Conservation (phyloP, 2,113 vertebrate species). For the Sceloporus tristichus region DNA sequence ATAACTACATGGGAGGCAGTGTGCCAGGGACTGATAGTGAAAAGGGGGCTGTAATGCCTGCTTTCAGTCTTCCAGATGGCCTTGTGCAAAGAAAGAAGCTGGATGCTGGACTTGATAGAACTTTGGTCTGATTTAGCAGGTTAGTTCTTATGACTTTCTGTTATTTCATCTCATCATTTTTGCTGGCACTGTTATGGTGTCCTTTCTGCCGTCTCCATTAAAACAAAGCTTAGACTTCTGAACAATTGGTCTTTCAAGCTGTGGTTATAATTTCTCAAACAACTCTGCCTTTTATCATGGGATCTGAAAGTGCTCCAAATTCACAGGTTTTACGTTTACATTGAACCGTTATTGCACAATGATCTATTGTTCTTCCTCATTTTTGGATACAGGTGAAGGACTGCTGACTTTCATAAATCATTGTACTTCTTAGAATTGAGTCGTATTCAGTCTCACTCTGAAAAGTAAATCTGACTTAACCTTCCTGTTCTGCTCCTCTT, state of each 20-base stretch:
- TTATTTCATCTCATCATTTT: slow-evolving; percentile 14
- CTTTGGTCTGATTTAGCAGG: background rate
- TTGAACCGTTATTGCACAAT: slow-evolving; percentile 36
- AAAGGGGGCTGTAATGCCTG: background rate
- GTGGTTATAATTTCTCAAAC: slow-evolving; percentile 19
- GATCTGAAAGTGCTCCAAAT: slow-evolving; percentile 28
- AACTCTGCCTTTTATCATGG: slow-evolving; percentile 19
- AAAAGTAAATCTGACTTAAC: slow-evolving; percentile 59
- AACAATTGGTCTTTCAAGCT: slow-evolving; percentile 21
- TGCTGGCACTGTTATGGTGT: slow-evolving; percentile 1
- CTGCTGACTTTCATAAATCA: slow-evolving; percentile 53
- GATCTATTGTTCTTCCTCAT: slow-evolving; percentile 24
- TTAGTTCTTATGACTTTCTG: background rate
- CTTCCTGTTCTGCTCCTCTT: slow-evolving; percentile 47
- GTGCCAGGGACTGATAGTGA: too few relatives aligned
- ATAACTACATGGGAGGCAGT: background rate
- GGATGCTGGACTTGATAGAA: background rate
- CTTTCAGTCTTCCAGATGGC: background rate
- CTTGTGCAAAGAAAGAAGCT: background rate
- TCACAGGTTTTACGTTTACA: slow-evolving; percentile 46
- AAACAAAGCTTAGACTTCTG: slow-evolving; percentile 22
- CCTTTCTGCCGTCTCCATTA: slow-evolving; percentile 20
- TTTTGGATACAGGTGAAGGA: slow-evolving; percentile 41
- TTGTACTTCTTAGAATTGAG: background rate
- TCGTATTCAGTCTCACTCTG: slow-evolving; percentile 47